A percentile compares a stretch with the other conserved stretches of the same genome.
Conservation (phyloP, 2,113 vertebrate species). For the Ptyas mucosa region DNA sequence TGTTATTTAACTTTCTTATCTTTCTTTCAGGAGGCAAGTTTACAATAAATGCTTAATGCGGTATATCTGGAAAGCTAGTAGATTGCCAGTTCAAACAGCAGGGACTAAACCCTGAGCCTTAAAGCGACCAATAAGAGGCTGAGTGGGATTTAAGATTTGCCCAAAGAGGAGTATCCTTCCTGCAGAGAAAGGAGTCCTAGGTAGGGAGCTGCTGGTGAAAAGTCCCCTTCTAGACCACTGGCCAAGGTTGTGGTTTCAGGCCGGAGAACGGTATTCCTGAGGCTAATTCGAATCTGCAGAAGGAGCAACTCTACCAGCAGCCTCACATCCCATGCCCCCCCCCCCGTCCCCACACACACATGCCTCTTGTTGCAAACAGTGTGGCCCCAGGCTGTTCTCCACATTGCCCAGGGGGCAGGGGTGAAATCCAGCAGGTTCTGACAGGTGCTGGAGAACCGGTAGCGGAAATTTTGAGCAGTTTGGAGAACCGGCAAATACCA, state of each 20-base stretch:
- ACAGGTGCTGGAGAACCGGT: too few relatives aligned
- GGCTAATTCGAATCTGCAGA: not conserved
- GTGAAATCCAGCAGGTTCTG: too few relatives aligned
- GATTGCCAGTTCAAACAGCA: not conserved
- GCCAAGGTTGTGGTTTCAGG: not conserved
- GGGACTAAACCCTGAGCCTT: not conserved
- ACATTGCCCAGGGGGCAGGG: not conserved
- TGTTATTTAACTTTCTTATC: not conserved
- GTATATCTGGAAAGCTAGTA: not conserved
- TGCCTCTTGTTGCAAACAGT: not conserved
- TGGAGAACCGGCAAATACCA: too few relatives aligned
- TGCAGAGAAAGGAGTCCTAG: not conserved
- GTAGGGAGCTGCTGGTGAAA: not conserved
- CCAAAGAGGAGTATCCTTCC: not conserved
- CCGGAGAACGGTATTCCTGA: not conserved
- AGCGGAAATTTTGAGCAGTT: too few relatives aligned
- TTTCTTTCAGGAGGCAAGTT: not conserved
- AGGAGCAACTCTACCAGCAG: not conserved
- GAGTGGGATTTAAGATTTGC: not conserved
- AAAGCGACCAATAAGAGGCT: not conserved
- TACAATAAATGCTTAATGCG: not conserved
- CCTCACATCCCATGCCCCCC: not conserved
- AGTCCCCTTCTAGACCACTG: not conserved
- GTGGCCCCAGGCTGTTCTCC: not conserved
- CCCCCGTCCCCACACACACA: too few relatives aligned